A percentile compares a stretch with the other conserved stretches of the same genome.
Evolutionary conservation across 2,113 vertebrate genomes (phyloP).

Genomic region (Hyla sarda): DNA sequence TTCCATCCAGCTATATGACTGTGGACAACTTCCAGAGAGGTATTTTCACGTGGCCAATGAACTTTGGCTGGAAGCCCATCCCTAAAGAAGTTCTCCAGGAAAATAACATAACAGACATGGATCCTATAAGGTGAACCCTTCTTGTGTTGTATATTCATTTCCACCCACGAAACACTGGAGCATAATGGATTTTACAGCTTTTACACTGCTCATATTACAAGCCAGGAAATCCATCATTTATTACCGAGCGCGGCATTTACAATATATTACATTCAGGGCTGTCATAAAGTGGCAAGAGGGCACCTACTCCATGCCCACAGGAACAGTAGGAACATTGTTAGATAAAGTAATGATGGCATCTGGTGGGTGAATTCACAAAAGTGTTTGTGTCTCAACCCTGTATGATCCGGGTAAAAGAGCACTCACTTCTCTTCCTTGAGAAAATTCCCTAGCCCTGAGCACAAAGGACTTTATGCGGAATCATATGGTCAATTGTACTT

Average conservation of each 20-base stretch:
- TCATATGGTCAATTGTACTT: too few species aligned
- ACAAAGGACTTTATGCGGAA: too few species aligned
- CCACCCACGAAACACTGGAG: background rate
- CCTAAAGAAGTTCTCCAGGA: slow-evolving; percentile 82
- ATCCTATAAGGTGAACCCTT: slow-evolving; percentile 86
- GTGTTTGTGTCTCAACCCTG: background rate
- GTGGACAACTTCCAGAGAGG: slow-evolving; percentile 96
- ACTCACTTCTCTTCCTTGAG: too few species aligned
- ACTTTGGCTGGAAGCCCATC: slow-evolving; percentile 91
- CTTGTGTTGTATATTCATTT: background rate
- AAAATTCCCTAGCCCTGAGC: too few species aligned
- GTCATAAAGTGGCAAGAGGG: background rate
- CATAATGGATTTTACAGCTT: background rate
- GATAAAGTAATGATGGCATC: background rate
- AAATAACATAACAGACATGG: slow-evolving; percentile 84
- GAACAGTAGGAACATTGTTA: background rate
- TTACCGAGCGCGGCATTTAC: background rate
- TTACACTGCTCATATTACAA: background rate
- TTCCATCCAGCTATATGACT: slow-evolving; percentile 85
- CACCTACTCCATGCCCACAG: background rate
- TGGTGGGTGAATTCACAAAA: background rate
- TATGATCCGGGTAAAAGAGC: background rate
- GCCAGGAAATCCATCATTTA: background rate
- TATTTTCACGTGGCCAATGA: slow-evolving; percentile 95
- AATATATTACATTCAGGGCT: background rate